These are phyloP conservation scores for Phyllostomus discolor DNA, from an alignment of 2,113 vertebrate species.

Conservation along the genomic window DNA sequence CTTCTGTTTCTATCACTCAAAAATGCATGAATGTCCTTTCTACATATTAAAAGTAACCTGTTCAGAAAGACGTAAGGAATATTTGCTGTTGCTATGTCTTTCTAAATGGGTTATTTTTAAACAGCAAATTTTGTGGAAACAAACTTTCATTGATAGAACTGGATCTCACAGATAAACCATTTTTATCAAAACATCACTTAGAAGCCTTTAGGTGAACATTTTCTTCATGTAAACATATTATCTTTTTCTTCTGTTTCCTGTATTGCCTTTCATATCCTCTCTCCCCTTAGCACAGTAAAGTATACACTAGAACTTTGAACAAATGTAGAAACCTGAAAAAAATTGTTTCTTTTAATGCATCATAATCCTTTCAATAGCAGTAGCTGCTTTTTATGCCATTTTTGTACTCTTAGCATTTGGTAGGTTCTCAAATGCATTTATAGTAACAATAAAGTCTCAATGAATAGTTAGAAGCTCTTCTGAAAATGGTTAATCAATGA, in stretches of 20 bases:
- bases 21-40: neutral
- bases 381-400: neutral
- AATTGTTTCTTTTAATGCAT: neutral
- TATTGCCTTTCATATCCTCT: neutral
- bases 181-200: neutral
- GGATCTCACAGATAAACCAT: neutral
- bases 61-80: neutral
- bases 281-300: neutral
- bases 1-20: neutral
- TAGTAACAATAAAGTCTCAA: neutral
- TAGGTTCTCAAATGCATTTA: neutral
- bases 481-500: conserved; percentile 8
- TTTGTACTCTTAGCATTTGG: neutral
- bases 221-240: neutral
- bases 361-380: neutral
- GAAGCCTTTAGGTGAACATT: neutral
- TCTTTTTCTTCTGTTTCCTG: neutral
- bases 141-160: neutral
- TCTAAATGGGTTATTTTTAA: no score
- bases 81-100: no score
- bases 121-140: neutral
- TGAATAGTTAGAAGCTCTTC: neutral
- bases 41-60: neutral
- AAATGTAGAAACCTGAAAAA: neutral
- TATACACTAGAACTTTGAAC: neutral